phyloP scores from a whole-genome alignment of 2,797 vertebrate genomes.

The Merluccius polli region DNA sequence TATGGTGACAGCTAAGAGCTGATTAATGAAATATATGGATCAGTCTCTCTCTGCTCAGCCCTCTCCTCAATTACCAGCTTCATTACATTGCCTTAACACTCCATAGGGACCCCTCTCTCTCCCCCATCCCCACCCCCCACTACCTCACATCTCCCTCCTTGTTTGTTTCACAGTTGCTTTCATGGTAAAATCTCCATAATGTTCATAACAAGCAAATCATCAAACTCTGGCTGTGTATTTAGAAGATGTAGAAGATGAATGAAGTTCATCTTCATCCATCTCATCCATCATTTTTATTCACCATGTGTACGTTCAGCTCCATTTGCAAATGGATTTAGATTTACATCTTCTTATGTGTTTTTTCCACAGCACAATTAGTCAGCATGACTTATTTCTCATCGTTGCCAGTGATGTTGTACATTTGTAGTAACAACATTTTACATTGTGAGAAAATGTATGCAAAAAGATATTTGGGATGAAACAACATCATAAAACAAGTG shows the following conservation, averaged over 20 bases:
- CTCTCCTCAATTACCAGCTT: constrained; percentile 75
- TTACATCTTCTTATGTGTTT: background rate
- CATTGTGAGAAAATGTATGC: background rate
- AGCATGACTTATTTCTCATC: background rate
- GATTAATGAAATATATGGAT: constrained; percentile 77
- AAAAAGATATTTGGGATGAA: background rate
- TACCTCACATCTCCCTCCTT: constrained; percentile 4
- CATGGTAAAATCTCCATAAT: background rate
- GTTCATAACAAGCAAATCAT: background rate
- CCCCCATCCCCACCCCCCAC: constrained; percentile 24
- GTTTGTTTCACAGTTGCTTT: background rate
- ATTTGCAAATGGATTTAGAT: background rate
- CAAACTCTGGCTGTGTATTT: no score
- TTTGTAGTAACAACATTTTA: background rate
- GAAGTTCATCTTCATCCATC: no score
- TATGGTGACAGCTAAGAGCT: constrained; percentile 75
- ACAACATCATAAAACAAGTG: background rate
- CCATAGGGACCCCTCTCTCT: constrained; percentile 59
- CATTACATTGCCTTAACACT: constrained; percentile 73
- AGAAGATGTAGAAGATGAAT: no score
- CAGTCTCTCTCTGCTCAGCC: constrained; percentile 65
- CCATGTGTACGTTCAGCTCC: background rate
- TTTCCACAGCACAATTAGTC: background rate
- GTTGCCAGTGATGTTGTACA: background rate
- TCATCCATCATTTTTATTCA: background rate